phyloP scores from a whole-genome alignment of 2,888 invertebrate species.

The Himalopsyche japonica region DNA sequence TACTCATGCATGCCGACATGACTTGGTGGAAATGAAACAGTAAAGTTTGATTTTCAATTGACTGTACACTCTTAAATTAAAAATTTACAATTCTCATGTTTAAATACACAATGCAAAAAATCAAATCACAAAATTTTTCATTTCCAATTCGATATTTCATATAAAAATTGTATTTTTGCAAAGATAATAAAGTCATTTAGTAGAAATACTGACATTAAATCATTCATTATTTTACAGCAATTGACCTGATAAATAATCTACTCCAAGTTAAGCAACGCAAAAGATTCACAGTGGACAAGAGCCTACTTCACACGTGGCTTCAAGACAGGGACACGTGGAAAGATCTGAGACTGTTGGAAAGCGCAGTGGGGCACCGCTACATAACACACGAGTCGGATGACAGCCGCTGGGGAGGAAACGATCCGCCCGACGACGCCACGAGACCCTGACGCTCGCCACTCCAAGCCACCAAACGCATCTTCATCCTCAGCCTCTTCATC shows the following conservation, averaged over 20 bases:
- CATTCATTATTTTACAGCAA: conserved; percentile 67
- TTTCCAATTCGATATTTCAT: too few relatives aligned
- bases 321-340: conserved; percentile 96
- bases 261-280: conserved; percentile 96
- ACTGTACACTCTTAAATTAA: too few relatives aligned
- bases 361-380: conserved; percentile 59
- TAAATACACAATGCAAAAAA: too few relatives aligned
- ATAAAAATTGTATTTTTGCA: too few relatives aligned
- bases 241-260: conserved; percentile 96
- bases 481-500: conserved; percentile 34
- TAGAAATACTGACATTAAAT: too few relatives aligned
- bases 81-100: too few relatives aligned
- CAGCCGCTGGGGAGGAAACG: conserved; percentile 72
- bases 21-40: too few relatives aligned
- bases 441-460: conserved; percentile 42
- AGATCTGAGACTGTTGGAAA: conserved; percentile 87
- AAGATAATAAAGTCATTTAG: too few relatives aligned
- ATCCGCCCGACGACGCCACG: conserved; percentile 48
- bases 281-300: conserved; percentile 94
- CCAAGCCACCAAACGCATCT: conserved; percentile 17
- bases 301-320: conserved; percentile 92
- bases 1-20: too few relatives aligned
- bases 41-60: too few relatives aligned
- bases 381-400: conserved; percentile 93
- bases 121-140: too few relatives aligned